These are phyloP conservation scores for Siniperca scherzeri DNA, from an alignment of 2,797 vertebrate species.

Conservation along the genomic window DNA sequence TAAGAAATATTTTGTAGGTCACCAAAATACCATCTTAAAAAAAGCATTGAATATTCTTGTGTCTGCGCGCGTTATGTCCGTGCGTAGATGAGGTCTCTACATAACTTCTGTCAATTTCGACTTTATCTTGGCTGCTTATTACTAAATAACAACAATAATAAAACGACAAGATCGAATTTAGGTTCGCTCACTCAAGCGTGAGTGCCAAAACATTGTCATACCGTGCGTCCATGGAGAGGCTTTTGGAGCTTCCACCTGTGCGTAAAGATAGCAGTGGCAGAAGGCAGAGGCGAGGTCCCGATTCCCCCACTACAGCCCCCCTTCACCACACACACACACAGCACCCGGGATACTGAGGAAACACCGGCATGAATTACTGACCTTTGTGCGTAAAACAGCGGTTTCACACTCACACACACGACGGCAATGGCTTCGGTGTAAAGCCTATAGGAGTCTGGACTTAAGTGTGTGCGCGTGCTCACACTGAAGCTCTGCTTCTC, in stretches of 20 bases:
- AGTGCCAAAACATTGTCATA: slow-evolving; percentile 6
- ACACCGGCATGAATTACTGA: slow-evolving; percentile 22
- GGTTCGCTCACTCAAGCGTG: neutral
- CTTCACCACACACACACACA: neutral
- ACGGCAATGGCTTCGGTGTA: neutral
- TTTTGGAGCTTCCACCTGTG: slow-evolving; percentile 21
- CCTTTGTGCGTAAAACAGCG: slow-evolving; percentile 41
- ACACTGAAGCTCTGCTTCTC: neutral
- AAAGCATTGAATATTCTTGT: neutral
- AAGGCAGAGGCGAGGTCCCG: slow-evolving; percentile 24
- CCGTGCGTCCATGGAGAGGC: slow-evolving; percentile 53
- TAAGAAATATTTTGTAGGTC: neutral
- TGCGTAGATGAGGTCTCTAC: neutral
- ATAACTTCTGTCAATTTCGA: neutral
- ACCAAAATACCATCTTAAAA: neutral
- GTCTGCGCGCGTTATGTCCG: neutral
- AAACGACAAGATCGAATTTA: neutral
- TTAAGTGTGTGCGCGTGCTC: neutral
- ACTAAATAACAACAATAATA: neutral
- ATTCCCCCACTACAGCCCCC: neutral
- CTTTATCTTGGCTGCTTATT: neutral
- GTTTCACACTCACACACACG: neutral
- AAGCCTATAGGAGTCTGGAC: neutral
- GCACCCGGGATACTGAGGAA: slow-evolving; percentile 7
- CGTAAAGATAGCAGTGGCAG: slow-evolving; percentile 44